phyloP scores from a whole-genome alignment of 2,888 invertebrate species.

The Limenitis camilla region DNA sequence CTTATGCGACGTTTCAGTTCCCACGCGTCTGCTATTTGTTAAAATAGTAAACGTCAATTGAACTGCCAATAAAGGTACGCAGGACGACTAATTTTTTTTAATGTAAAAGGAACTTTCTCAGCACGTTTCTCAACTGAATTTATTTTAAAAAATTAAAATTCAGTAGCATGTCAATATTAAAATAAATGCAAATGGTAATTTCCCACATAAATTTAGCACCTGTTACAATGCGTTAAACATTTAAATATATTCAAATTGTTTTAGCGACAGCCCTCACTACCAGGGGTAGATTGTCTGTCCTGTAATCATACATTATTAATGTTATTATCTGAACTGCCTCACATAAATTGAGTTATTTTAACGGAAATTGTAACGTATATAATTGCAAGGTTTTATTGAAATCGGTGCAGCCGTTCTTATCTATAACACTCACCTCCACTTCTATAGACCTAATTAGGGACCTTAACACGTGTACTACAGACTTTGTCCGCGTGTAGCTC shows the following conservation, averaged over 20 bases:
- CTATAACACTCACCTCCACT: background rate
- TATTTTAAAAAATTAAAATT: too few species aligned
- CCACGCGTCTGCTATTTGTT: too few species aligned
- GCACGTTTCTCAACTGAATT: too few species aligned
- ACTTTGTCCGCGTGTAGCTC: too few species aligned
- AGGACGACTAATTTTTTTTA: too few species aligned
- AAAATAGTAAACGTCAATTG: too few species aligned
- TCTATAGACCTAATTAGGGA: too few species aligned
- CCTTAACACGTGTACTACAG: too few species aligned
- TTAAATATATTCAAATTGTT: conserved; percentile 33
- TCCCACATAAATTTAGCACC: conserved; percentile 43
- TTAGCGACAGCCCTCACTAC: conserved; percentile 18
- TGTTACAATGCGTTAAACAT: conserved; percentile 40
- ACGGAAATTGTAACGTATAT: conserved; percentile 1
- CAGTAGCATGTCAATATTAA: too few species aligned
- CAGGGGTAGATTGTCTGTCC: conserved; percentile 4
- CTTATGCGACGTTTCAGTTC: too few species aligned
- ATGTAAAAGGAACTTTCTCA: too few species aligned
- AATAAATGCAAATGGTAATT: background rate
- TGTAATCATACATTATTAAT: conserved; percentile 9
- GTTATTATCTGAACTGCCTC: background rate
- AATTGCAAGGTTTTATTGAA: background rate
- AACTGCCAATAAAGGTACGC: too few species aligned
- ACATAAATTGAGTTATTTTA: conserved; percentile 3
- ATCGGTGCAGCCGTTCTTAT: background rate